A percentile compares a stretch with the other conserved stretches of the same genome.
Conservation (phyloP, 2,797 vertebrate species). For the Epinephelus coioides region DNA sequence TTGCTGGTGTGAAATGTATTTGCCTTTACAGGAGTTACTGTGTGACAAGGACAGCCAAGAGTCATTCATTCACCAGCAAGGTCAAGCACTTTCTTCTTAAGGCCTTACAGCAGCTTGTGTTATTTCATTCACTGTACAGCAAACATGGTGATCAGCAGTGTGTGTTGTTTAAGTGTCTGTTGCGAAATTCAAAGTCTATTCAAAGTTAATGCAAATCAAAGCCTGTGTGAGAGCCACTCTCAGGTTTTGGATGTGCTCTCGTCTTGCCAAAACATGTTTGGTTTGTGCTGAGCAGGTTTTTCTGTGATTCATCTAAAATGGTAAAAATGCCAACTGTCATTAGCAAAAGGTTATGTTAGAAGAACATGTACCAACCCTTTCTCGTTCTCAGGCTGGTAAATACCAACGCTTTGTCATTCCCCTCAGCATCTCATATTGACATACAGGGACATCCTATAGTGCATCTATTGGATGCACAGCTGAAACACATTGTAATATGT, state of each 20-base stretch:
- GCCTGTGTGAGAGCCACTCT: background rate
- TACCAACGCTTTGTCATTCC: too few relatives aligned
- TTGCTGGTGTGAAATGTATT: conserved; percentile 40
- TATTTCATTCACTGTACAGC: conserved; percentile 9
- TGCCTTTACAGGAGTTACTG: conserved; percentile 62
- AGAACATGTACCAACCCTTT: background rate
- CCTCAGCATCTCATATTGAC: too few relatives aligned
- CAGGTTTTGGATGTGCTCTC: conserved; percentile 1
- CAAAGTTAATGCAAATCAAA: conserved; percentile 60
- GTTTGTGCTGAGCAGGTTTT: conserved; percentile 14
- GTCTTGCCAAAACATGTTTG: conserved; percentile 19
- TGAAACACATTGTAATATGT: too few relatives aligned
- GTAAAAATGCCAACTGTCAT: background rate
- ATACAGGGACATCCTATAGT: too few relatives aligned
- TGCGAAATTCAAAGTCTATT: conserved; percentile 56
- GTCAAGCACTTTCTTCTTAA: conserved; percentile 46
- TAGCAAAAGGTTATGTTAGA: background rate
- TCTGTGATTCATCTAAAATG: conserved; percentile 3
- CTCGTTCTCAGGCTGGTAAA: too few relatives aligned
- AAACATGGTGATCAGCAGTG: conserved; percentile 7
- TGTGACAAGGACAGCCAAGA: conserved; percentile 53
- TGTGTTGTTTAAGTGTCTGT: conserved; percentile 2
- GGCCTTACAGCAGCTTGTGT: background rate
- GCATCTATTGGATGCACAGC: too few relatives aligned
- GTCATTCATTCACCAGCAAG: conserved; percentile 68